Conservation (phyloP, 2,888 invertebrate species). For the Theretra japonica region DNA sequence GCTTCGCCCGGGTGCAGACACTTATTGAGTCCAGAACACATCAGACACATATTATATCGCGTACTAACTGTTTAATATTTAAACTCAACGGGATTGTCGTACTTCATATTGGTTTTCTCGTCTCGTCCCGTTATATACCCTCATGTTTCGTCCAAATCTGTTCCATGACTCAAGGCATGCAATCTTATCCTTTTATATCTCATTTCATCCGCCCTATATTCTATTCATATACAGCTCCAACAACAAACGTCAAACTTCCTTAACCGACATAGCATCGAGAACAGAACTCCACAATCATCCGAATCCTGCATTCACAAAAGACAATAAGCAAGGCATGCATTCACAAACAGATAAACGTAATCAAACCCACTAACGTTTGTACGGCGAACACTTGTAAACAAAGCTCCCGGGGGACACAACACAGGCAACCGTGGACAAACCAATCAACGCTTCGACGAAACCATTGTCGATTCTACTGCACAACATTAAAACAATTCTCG, state of each 20-base stretch:
- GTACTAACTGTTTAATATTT: too few species aligned
- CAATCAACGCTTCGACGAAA: constrained; percentile 11
- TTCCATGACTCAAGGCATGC: too few species aligned
- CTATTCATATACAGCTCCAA: background rate
- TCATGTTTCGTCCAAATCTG: too few species aligned
- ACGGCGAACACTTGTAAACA: constrained; percentile 27
- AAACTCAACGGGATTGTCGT: too few species aligned
- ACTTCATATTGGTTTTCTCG: too few species aligned
- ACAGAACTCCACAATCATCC: background rate
- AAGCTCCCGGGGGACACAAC: constrained; percentile 27
- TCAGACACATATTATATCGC: too few species aligned
- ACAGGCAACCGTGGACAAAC: constrained; percentile 7
- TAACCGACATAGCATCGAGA: background rate
- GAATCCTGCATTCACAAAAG: constrained; percentile 3
- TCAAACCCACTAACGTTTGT: constrained; percentile 22
- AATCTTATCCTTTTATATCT: too few species aligned
- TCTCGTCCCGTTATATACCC: too few species aligned
- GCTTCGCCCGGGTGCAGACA: too few species aligned
- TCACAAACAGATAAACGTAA: constrained; percentile 7
- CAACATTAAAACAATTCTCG: background rate
- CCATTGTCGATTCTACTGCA: background rate
- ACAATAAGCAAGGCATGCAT: background rate
- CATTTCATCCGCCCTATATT: too few species aligned
- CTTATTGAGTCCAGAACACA: too few species aligned
- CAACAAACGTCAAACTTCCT: background rate